Conservation (phyloP, 2,797 vertebrate genomes). For the Triplophysa bombifrons region DNA sequence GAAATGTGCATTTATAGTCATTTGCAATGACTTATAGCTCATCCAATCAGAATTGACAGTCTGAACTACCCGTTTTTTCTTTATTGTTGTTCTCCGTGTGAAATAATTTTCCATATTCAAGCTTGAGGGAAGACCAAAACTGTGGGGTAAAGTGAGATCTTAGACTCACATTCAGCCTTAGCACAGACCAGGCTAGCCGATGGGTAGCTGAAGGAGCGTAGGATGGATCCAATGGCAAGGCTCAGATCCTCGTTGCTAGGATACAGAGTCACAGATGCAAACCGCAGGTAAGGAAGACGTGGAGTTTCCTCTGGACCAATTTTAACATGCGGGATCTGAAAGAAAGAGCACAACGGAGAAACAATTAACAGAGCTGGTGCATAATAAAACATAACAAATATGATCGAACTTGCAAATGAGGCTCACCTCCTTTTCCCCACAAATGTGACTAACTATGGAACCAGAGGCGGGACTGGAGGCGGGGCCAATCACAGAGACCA, state of each 20-base stretch:
- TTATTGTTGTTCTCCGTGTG: background rate
- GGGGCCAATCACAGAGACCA: conserved; percentile 90
- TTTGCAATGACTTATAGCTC: background rate
- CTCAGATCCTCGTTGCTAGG: conserved; percentile 83
- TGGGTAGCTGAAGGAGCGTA: conserved; percentile 83
- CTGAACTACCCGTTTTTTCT: background rate
- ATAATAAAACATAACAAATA: background rate
- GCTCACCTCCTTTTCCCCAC: conserved; percentile 95
- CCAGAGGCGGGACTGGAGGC: conserved; percentile 91
- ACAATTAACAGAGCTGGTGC: background rate
- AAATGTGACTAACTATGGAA: conserved; percentile 95
- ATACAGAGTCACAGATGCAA: conserved; percentile 80
- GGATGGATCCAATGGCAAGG: conserved; percentile 82
- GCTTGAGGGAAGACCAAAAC: conserved; percentile 33
- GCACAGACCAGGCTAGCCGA: conserved; percentile 91
- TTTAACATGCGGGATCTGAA: conserved; percentile 88
- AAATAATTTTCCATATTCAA: conserved; percentile 14
- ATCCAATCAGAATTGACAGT: background rate
- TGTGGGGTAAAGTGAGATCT: conserved; percentile 27
- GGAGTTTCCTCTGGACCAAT: conserved; percentile 78
- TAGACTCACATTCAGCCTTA: conserved; percentile 90
- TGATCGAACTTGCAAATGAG: background rate
- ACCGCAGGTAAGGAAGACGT: conserved; percentile 78
- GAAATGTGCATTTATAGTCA: background rate
- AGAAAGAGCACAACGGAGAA: too few species aligned